A percentile compares a stretch with the other conserved stretches of the same genome.
phyloP scores from a whole-genome alignment of 1,140 invertebrate species.

The Arion vulgaris region DNA sequence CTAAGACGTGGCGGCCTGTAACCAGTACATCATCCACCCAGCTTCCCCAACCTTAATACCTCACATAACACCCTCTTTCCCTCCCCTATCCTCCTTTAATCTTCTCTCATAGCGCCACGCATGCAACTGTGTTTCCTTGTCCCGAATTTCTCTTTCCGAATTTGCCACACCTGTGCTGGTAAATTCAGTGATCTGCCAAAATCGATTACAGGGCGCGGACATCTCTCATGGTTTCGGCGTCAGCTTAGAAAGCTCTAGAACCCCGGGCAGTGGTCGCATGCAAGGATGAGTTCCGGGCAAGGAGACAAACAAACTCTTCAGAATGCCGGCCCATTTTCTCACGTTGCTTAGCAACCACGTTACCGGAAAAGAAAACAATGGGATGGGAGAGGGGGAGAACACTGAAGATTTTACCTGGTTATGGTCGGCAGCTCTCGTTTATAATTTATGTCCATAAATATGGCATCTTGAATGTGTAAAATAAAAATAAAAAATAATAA shows the following conservation, averaged over 20 bases:
- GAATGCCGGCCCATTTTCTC: neutral
- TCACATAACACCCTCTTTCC: neutral
- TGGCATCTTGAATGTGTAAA: too few relatives aligned
- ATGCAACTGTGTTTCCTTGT: neutral
- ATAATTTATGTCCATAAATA: too few relatives aligned
- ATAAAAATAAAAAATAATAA: too few relatives aligned
- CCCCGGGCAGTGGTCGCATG: neutral
- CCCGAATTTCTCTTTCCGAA: conserved; percentile 8
- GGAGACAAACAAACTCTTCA: conserved; percentile 10
- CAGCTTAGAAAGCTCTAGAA: conserved; percentile 9
- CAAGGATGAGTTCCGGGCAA: conserved; percentile 16
- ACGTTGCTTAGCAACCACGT: conserved; percentile 11
- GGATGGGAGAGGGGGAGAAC: neutral
- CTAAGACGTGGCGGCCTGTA: neutral
- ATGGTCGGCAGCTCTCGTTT: neutral
- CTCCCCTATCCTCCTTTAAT: neutral
- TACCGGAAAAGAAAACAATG: conserved; percentile 1
- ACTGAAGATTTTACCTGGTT: neutral
- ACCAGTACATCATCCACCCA: neutral
- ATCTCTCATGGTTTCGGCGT: conserved; percentile 8
- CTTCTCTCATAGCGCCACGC: neutral
- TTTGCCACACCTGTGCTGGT: conserved; percentile 8
- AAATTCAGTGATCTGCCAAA: conserved; percentile 5
- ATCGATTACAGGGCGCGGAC: conserved; percentile 2
- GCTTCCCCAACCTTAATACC: neutral